Evolutionary conservation across 2,797 vertebrate species (phyloP), one percentile per base, ranked within the genome.

Genomic region (Gadopsis marmoratus): DNA sequence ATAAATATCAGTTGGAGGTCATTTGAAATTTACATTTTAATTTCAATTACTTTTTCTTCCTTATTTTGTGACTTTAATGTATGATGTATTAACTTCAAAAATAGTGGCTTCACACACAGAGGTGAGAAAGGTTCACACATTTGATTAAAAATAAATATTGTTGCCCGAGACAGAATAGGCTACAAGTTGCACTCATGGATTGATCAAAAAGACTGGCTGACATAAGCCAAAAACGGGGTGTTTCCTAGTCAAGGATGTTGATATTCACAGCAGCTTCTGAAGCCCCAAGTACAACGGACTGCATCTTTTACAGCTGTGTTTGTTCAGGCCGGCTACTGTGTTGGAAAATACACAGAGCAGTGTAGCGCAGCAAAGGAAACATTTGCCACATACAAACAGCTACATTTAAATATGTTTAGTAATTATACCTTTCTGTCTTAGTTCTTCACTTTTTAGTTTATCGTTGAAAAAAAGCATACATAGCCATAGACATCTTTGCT

Each of bases 51-150:
- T n/a, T n/a, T 81, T 66, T 75, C 43, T 41, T 65, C 14, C 39
- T 67, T 33, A 63, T 71, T 66, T 60, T 48, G 17, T 78, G 33
- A 82, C 68, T 60, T 74, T n/a, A 58, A 54, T 61, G 26, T 48
- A 17, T 61, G 31, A 53, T 39, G 26, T 79, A 50, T 82, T 48
- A 65, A 35, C 55, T 69, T 68, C 16, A 71, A 3, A 59, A 54
- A 56, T 26, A 62, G 21, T n/a, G 6, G 19, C 53, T 72, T 31
- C 33, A 76, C 29, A 65, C 37, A 64, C 19, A 48, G 23, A 71
- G 13, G 7, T 74, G 29, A 74, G 51, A 60, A 60, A 54, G 50
- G 11, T 61, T 70, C 19, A 54, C 2, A 5, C 6, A 66, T 66
- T 59, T 72, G 50, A 31, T 3, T 41, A n/a, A n/a, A 74, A 29